Percentiles rank a stretch among this genome's conserved stretches.
Conservation (phyloP, 2,797 vertebrate genomes). For the Lates japonicus region DNA sequence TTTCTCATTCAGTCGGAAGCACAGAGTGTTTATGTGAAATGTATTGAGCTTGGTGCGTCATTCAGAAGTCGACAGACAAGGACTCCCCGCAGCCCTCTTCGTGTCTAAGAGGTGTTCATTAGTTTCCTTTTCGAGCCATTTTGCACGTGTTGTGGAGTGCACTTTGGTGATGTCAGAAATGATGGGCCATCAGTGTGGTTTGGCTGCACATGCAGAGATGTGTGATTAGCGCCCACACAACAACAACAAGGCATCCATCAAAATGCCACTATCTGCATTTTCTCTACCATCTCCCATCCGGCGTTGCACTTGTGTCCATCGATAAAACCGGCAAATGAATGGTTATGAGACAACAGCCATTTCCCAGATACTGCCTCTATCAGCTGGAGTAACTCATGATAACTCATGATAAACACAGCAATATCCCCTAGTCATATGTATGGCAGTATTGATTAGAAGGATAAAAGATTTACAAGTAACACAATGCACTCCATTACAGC, state of each 20-base stretch:
- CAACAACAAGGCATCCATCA: constrained; percentile 38
- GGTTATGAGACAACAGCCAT: background rate
- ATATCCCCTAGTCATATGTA: constrained; percentile 27
- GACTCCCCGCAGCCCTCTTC: background rate
- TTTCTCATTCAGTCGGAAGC: background rate
- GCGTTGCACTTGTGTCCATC: background rate
- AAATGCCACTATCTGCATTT: constrained; percentile 39
- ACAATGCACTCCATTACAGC: constrained; percentile 30
- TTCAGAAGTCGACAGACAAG: constrained; percentile 11
- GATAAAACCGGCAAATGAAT: constrained; percentile 27
- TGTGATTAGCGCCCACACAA: constrained; percentile 43
- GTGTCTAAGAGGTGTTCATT: constrained; percentile 19
- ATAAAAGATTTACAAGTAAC: constrained; percentile 44
- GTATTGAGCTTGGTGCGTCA: constrained; percentile 1
- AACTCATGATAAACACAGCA: constrained; percentile 45
- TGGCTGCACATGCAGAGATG: constrained; percentile 26
- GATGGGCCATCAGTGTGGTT: constrained; percentile 27
- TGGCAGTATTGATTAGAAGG: constrained; percentile 49
- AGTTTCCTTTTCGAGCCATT: constrained; percentile 12
- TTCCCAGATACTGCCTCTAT: background rate
- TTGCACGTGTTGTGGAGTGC: constrained; percentile 18
- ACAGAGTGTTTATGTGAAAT: background rate
- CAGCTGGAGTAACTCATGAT: constrained; percentile 35
- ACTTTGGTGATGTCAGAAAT: constrained; percentile 38
- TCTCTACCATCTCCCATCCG: constrained; percentile 22